phyloP scores from a whole-genome alignment of 2,113 vertebrate species.

The Bufo gargarizans region DNA sequence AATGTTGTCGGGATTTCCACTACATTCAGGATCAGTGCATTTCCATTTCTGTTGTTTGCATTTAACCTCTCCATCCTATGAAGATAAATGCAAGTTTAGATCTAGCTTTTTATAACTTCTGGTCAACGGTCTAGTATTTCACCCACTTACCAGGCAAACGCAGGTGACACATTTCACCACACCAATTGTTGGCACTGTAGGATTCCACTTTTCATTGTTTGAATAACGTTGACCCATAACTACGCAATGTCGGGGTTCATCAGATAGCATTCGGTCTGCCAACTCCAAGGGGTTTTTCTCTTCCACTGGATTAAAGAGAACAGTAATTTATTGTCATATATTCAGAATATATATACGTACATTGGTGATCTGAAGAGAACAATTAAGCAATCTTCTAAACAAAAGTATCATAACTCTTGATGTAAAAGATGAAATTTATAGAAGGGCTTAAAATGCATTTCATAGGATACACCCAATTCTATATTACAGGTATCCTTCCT shows the following conservation, averaged over 20 bases:
- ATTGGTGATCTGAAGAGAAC: too few species aligned
- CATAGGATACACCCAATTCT: background rate
- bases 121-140: background rate
- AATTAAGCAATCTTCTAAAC: background rate
- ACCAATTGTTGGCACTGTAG: slow-evolving; percentile 85
- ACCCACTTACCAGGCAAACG: slow-evolving; percentile 91
- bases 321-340: background rate
- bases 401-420: background rate
- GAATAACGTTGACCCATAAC: slow-evolving; percentile 93
- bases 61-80: slow-evolving; percentile 82
- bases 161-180: slow-evolving; percentile 98
- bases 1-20: slow-evolving; percentile 69
- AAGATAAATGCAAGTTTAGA: slow-evolving; percentile 18
- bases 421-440: background rate
- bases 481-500: background rate
- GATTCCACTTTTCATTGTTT: slow-evolving; percentile 95
- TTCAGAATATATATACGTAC: background rate
- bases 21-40: slow-evolving; percentile 76
- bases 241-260: slow-evolving; percentile 87
- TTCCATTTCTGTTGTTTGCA: slow-evolving; percentile 89
- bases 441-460: background rate
- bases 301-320: slow-evolving; percentile 63
- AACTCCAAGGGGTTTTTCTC: slow-evolving; percentile 73
- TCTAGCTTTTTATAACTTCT: background rate
- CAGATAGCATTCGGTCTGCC: slow-evolving; percentile 90